A percentile compares a stretch with the other conserved stretches of the same genome.
Conservation (phyloP, 2,113 vertebrate genomes). For the Cromileptes altivelis region DNA sequence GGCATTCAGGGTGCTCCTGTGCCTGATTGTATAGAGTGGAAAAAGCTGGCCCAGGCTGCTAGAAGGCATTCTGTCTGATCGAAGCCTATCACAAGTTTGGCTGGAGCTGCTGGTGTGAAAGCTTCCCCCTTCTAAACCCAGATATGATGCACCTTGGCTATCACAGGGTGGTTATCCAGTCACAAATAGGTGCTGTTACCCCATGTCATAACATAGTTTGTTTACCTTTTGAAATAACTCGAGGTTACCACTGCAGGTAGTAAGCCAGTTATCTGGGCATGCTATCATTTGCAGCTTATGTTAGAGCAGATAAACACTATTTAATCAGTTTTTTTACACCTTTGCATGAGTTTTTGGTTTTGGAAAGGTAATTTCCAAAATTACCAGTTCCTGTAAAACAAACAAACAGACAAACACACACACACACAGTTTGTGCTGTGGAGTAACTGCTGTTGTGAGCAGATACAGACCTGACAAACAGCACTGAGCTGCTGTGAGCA, state of each 20-base stretch:
- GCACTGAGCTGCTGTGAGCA: constrained; percentile 22
- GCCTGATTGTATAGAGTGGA: too few relatives aligned
- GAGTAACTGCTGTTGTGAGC: constrained; percentile 2
- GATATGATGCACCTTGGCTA: not conserved
- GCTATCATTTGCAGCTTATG: not conserved
- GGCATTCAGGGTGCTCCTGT: too few relatives aligned
- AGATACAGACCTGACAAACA: not conserved
- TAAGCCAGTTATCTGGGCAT: not conserved
- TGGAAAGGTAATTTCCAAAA: constrained; percentile 2
- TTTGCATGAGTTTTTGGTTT: not conserved
- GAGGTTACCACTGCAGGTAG: not conserved
- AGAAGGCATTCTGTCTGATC: too few relatives aligned
- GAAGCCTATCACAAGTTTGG: not conserved
- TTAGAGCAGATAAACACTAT: not conserved
- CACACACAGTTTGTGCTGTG: constrained; percentile 9
- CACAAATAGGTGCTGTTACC: not conserved
- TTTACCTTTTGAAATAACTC: not conserved
- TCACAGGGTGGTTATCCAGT: not conserved
- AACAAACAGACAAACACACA: not conserved
- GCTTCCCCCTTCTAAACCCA: not conserved
- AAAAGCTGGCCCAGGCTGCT: too few relatives aligned
- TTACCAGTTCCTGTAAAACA: not conserved
- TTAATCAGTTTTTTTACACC: not conserved
- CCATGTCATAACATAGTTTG: not conserved
- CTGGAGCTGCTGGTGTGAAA: not conserved